Base-by-base conservation (phyloP, 2,113 vertebrate genomes). In the Prionailurus viverrinus region DNA sequence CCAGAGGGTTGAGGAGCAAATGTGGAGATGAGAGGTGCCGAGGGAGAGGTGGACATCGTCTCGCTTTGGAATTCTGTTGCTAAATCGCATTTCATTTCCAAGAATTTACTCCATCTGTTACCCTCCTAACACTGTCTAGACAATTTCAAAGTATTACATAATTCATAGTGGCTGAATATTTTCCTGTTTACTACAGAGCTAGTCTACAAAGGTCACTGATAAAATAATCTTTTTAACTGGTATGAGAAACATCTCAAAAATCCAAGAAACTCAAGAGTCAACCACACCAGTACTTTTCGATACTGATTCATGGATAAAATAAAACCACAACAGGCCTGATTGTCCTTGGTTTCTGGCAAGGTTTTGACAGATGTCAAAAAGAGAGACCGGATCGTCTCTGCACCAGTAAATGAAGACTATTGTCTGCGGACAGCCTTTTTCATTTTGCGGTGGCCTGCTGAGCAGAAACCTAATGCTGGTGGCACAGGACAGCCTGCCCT, bases 191-290 rank as follows among this genome's bases (percentile, higher is more conserved):
- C 92, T 90, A 65, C 95, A 81, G 92, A 97, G 83, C 84, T 41
- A 66, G 95, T 80, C 87, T 19, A 84, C 96, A 98, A 92, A 98
- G 98, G 97, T 96, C 96, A 94, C 96, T 63, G 87, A 97, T 97
- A 96, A 96, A 97, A 97, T 90, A 86, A 95, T 97, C 82, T 53
- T 78, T 93, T 76, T 53, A 83, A 91, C 61, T 80, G 80, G 89
- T 41, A 92, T 94, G 97, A 93, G 93, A 98, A 96, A 76, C 94
- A 93, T 92, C 81, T 94, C 25, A 83, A 95, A 95, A 81, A 92
- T 85, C 94, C 90, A 87, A 96, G 88, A 74, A 80, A 39, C 48
- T 9, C 2, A 94, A 79, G 55, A 91, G 69, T 73, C 36, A 23
- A 31, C 45, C 71, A 33, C 71, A 93, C 45, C 48, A 73, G 73